Evolutionary conservation across 2,113 vertebrate species (phyloP), one percentile per base, ranked within the genome.

Genomic region (Gobius niger): DNA sequence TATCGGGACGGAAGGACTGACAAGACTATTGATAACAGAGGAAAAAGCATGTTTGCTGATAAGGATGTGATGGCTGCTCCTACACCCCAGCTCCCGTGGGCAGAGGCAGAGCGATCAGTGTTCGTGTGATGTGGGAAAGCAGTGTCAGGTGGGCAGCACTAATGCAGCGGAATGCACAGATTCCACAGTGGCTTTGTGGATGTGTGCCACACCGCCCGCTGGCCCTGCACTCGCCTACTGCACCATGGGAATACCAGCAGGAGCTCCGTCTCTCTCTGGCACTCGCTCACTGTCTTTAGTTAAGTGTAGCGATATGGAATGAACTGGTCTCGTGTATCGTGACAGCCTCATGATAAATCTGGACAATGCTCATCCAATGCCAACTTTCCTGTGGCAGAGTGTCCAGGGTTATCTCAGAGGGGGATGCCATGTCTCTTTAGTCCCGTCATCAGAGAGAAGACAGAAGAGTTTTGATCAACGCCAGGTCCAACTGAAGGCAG

Each of bases 151-250:
- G 81, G 85, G 87, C 88, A 87, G 90, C 90, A 91, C 91, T 92
- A 92, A 92, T 92, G 87, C 89, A 85, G 75, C 84, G 88, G 89
- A 91, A 92, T 91, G 83, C 83, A 84, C 67, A 90, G 90, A 91
- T 90, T 91, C 90, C 87, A 89, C 80, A 81, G 86, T 91, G 86
- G 90, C 90, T 91, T 91, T 91, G 89, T 89, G 85, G 82, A 86
- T 83, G 90, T 88, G 83, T 70, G 83, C 84, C 67, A 84, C 80
- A 77, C 72, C 66, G 66, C 83, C 69, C 76, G 42, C 53, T 46
- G 5, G 52, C 75, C 52, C 77, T 40, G 59, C 53, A 14, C 72
- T 76, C 60, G 65, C 78, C 78, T 72, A 70, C 65, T 62, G 76
- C 82, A 84, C 84, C 85, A 86, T 91, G 88, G 89, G 90, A 90